Conservation (phyloP, 2,888 invertebrate species). For the Cephus pulcher region DNA sequence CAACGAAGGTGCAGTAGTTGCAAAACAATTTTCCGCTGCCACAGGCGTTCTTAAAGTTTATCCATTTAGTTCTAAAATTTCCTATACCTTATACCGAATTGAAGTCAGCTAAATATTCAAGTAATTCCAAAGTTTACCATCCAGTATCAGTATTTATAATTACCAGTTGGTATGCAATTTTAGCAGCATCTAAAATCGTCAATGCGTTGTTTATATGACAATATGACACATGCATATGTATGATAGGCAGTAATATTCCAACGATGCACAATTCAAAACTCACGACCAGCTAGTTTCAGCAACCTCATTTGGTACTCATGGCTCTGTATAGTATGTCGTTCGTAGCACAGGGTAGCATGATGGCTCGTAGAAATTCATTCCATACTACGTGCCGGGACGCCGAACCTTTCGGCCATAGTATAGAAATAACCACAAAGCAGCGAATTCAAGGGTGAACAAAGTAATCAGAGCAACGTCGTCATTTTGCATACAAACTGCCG, state of each 20-base stretch:
- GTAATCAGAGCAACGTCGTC: neutral
- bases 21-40: neutral
- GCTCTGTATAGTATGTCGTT: neutral
- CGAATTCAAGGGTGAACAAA: neutral
- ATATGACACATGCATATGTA: neutral
- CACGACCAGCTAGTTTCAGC: neutral
- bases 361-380: neutral
- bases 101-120: too few relatives aligned
- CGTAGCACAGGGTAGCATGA: neutral
- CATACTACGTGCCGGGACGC: neutral
- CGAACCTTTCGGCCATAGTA: too few relatives aligned
- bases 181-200: too few relatives aligned
- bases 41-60: neutral
- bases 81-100: neutral
- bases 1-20: neutral
- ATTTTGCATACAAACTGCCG: neutral
- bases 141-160: too few relatives aligned
- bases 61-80: neutral
- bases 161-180: too few relatives aligned
- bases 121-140: too few relatives aligned
- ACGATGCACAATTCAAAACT: neutral
- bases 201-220: neutral
- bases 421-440: neutral
- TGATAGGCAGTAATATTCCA: neutral
- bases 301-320: neutral